These are phyloP conservation scores for Baryphthengus martii DNA, from an alignment of 2,113 vertebrate genomes.

Conservation along the genomic window DNA sequence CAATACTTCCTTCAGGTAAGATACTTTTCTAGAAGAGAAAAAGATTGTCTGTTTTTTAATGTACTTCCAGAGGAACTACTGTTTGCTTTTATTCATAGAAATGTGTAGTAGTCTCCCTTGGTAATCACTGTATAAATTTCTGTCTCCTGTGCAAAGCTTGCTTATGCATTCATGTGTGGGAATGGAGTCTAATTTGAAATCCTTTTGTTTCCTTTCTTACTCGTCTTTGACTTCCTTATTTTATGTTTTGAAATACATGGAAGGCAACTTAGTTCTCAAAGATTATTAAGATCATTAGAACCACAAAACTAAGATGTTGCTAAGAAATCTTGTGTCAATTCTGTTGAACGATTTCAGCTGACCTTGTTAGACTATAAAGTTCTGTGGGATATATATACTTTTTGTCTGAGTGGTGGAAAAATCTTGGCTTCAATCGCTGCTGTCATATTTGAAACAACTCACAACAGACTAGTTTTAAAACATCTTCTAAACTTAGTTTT, in stretches of 20 bases:
- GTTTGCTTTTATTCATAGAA: neutral
- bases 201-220: neutral
- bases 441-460: neutral
- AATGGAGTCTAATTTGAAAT: neutral
- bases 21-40: neutral
- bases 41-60: neutral
- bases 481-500: neutral
- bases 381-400: neutral
- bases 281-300: neutral
- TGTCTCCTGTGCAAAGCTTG: neutral
- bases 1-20: conserved; percentile 91
- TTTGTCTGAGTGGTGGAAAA: neutral
- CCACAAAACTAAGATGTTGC: neutral
- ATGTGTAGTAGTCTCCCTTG: neutral
- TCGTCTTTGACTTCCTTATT: neutral
- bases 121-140: neutral
- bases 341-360: neutral
- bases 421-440: neutral
- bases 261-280: neutral
- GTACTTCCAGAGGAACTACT: neutral
- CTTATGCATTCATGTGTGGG: neutral
- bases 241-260: neutral
- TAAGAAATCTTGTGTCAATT: neutral
- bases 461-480: neutral
- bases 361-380: neutral